Percentiles rank a stretch among this genome's conserved stretches.
Evolutionary conservation across 1,140 invertebrate genomes (phyloP).

Genomic region (Asobara japonica): DNA sequence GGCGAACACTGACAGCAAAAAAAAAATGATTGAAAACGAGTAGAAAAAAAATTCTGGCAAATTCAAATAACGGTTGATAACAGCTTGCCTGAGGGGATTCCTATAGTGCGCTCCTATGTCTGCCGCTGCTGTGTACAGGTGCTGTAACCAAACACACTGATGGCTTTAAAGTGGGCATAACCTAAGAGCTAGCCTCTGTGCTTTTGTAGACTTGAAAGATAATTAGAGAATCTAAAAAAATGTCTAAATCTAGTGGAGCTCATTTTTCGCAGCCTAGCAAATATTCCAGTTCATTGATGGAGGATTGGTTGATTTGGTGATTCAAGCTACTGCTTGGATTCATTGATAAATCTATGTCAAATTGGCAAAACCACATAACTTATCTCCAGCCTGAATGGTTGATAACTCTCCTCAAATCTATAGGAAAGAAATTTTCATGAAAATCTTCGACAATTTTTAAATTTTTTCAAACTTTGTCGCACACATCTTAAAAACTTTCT

Average conservation of each 20-base stretch:
- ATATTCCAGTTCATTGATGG: neutral
- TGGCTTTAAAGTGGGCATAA: conserved; percentile 47
- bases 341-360: no score
- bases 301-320: neutral
- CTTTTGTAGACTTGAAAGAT: conserved; percentile 1
- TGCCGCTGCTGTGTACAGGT: conserved; percentile 77
- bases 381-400: no score
- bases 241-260: conserved; percentile 9
- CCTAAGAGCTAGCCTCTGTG: conserved; percentile 33
- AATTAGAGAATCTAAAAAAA: conserved; percentile 4
- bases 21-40: conserved; percentile 24
- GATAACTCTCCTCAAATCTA: no score
- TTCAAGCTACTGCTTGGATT: neutral
- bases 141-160: conserved; percentile 73
- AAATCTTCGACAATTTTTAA: no score
- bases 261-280: conserved; percentile 9
- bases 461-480: no score
- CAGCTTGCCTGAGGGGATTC: conserved; percentile 81
- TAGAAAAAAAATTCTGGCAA: conserved; percentile 56
- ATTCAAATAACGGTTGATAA: conserved; percentile 66
- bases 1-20: conserved; percentile 54
- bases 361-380: no score
- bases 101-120: conserved; percentile 73
- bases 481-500: no score
- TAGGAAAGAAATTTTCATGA: no score